These are phyloP conservation scores for Tetragonula clypearis DNA, from an alignment of 1,140 invertebrate genomes.

Conservation along the genomic window DNA sequence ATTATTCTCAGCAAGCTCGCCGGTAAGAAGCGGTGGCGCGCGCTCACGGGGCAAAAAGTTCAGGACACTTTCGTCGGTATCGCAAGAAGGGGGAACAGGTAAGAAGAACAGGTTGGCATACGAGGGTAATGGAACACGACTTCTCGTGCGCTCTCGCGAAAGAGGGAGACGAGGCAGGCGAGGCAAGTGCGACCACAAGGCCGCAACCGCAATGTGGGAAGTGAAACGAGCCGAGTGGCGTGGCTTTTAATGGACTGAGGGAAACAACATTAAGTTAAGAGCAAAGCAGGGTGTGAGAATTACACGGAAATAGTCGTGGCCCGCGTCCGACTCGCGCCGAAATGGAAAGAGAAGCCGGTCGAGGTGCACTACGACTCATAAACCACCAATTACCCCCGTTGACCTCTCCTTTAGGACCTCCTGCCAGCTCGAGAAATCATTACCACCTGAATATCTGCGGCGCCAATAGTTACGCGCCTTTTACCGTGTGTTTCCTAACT, in stretches of 20 bases:
- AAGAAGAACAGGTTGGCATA: conserved; percentile 62
- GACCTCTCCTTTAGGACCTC: conserved; percentile 58
- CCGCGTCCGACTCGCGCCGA: conserved; percentile 48
- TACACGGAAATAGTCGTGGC: conserved; percentile 75
- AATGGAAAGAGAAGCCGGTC: conserved; percentile 29
- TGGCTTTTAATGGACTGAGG: conserved; percentile 81
- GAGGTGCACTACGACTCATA: conserved; percentile 79
- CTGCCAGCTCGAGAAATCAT: conserved; percentile 19
- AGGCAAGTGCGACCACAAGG: conserved; percentile 70
- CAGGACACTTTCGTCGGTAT: conserved; percentile 45
- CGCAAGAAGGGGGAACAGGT: conserved; percentile 50
- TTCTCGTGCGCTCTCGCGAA: conserved; percentile 61
- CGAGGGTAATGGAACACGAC: conserved; percentile 71
- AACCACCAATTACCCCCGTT: conserved; percentile 78
- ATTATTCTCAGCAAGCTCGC: conserved; percentile 26
- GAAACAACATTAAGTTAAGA: conserved; percentile 79
- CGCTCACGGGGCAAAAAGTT: conserved; percentile 46
- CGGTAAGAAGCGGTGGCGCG: conserved; percentile 13
- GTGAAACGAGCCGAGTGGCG: conserved; percentile 79
- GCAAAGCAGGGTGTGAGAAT: conserved; percentile 74
- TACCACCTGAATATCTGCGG: neutral
- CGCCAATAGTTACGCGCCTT: too few species aligned
- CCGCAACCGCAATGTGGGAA: conserved; percentile 77
- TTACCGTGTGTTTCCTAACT: accelerated
- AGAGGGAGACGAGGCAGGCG: conserved; percentile 51